Conservation (phyloP, 2,113 vertebrate species). For the Amblyopsis rosae region DNA sequence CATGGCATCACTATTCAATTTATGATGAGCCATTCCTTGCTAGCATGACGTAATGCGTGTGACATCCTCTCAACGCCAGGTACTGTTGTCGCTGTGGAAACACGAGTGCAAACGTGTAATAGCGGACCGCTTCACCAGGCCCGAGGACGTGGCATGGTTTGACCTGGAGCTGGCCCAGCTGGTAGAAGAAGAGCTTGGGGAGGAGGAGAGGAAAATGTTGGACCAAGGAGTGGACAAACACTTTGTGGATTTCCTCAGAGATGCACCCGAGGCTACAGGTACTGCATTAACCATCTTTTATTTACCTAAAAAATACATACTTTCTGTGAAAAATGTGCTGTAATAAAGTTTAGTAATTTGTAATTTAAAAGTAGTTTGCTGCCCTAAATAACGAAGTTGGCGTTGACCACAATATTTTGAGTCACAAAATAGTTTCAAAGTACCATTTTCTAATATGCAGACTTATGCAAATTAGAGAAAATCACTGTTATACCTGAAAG, state of each 20-base stretch:
- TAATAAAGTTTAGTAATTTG: too few species aligned
- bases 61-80: conserved; percentile 63
- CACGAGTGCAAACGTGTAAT: conserved; percentile 95
- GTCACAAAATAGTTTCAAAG: too few species aligned
- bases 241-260: conserved; percentile 94
- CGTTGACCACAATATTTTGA: too few species aligned
- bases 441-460: too few species aligned
- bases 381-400: too few species aligned
- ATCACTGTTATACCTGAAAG: too few species aligned
- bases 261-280: conserved; percentile 87
- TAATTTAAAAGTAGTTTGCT: too few species aligned
- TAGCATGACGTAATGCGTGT: not conserved
- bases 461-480: too few species aligned
- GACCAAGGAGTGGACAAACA: conserved; percentile 77
- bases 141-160: conserved; percentile 89
- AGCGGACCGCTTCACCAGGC: conserved; percentile 88
- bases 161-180: conserved; percentile 78
- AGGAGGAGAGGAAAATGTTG: conserved; percentile 65
- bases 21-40: not conserved
- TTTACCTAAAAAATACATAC: too few species aligned
- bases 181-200: conserved; percentile 77
- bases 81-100: conserved; percentile 87
- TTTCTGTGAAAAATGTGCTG: too few species aligned
- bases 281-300: not conserved
- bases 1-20: conserved; percentile 9